These are phyloP conservation scores for Silurus aristotelis DNA, from an alignment of 2,797 vertebrate genomes.

Conservation along the genomic window DNA sequence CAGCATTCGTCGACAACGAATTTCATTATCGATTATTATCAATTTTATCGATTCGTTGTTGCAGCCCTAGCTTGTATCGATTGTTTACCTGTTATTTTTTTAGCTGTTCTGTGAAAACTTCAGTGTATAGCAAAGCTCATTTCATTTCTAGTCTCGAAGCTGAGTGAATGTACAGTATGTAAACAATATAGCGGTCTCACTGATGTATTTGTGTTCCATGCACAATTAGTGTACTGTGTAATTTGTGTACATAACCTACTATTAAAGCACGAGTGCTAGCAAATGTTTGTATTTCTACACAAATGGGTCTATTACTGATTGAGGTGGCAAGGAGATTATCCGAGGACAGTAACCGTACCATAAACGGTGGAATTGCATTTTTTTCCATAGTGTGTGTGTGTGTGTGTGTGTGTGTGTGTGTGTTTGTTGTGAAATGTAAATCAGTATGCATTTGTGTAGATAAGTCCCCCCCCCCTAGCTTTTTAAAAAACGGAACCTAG, in stretches of 20 bases:
- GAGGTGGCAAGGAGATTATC: neutral
- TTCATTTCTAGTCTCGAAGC: neutral
- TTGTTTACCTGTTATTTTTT: neutral
- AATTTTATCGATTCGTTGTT: too few species aligned
- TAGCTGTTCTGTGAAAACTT: neutral
- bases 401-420: neutral
- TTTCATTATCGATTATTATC: too few species aligned
- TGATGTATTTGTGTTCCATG: neutral
- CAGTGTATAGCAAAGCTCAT: neutral
- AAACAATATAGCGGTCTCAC: neutral
- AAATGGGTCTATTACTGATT: neutral
- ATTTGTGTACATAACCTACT: neutral
- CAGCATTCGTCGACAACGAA: too few species aligned
- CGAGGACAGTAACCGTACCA: neutral
- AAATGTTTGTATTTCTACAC: neutral
- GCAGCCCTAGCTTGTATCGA: too few species aligned
- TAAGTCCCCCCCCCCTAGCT: neutral
- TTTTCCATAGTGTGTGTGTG: neutral
- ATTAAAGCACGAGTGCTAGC: neutral
- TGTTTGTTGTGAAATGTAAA: neutral
- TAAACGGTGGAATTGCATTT: neutral
- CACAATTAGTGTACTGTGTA: neutral
- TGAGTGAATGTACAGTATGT: neutral
- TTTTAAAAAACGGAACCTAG: conserved; percentile 17
- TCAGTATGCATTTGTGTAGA: neutral